Evolutionary conservation across 1,140 invertebrate genomes (phyloP).

Genomic region (Eupeodes corollae): DNA sequence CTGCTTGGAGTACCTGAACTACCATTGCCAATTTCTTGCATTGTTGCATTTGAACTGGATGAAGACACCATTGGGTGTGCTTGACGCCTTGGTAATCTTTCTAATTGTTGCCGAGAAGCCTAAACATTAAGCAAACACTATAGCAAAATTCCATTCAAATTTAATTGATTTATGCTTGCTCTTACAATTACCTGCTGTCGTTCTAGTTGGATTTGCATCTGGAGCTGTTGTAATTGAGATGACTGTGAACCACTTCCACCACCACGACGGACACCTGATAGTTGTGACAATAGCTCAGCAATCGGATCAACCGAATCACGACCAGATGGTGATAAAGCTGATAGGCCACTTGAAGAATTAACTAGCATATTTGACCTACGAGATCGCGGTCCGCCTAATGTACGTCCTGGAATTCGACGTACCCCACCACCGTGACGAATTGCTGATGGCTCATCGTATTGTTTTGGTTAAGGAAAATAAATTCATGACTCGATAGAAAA

Average conservation of each 20-base stretch:
- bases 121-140: conserved; percentile 33
- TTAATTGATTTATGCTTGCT: conserved; percentile 1
- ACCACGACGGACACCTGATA: conserved; percentile 74
- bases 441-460: conserved; percentile 71
- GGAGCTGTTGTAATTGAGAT: conserved; percentile 54
- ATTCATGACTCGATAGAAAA: no score
- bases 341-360: conserved; percentile 66
- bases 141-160: not conserved
- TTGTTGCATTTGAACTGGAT: conserved; percentile 37
- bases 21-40: conserved; percentile 28
- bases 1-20: not conserved
- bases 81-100: conserved; percentile 70
- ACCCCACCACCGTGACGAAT: conserved; percentile 67
- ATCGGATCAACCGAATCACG: conserved; percentile 88
- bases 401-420: conserved; percentile 70
- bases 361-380: conserved; percentile 85
- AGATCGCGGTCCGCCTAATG: conserved; percentile 61
- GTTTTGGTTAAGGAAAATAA: conserved; percentile 45
- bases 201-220: conserved; percentile 82
- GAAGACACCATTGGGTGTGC: conserved; percentile 39
- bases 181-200: conserved; percentile 68
- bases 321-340: conserved; percentile 67
- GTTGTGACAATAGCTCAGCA: conserved; percentile 81
- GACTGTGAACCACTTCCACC: conserved; percentile 63
- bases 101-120: conserved; percentile 72